A percentile compares a stretch with the other conserved stretches of the same genome.
Evolutionary conservation across 2,113 vertebrate genomes (phyloP).

Genomic region (Hoplias malabaricus): DNA sequence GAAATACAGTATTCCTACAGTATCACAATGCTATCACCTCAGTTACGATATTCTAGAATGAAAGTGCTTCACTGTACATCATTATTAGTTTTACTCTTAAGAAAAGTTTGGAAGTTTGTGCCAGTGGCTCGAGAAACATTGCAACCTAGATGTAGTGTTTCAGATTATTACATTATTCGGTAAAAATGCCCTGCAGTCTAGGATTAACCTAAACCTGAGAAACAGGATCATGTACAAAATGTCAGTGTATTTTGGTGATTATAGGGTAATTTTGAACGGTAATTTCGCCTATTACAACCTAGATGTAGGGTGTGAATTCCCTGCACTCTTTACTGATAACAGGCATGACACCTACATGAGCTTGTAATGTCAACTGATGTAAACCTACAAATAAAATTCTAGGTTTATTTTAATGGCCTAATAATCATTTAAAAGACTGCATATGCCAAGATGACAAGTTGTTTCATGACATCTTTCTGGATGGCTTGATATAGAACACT

Average conservation of each 20-base stretch:
- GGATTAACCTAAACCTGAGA: not conserved
- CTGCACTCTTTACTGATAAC: too few relatives aligned
- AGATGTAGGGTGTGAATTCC: not conserved
- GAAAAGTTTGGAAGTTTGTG: conserved; percentile 10
- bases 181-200: not conserved
- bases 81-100: conserved; percentile 1
- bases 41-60: conserved; percentile 33
- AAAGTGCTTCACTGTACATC: conserved; percentile 50
- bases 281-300: not conserved
- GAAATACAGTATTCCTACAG: conserved; percentile 14
- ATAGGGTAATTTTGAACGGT: not conserved
- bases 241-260: not conserved
- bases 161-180: too few relatives aligned
- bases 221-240: not conserved
- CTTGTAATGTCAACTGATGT: too few relatives aligned
- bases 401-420: too few relatives aligned
- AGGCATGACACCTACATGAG: too few relatives aligned
- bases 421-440: too few relatives aligned
- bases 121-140: conserved; percentile 18
- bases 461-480: too few relatives aligned
- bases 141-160: not conserved
- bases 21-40: conserved; percentile 17
- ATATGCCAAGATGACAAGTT: too few relatives aligned
- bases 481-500: too few relatives aligned
- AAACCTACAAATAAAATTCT: too few relatives aligned